phyloP scores from a whole-genome alignment of 2,113 vertebrate species.

The Glaucomys volans region DNA sequence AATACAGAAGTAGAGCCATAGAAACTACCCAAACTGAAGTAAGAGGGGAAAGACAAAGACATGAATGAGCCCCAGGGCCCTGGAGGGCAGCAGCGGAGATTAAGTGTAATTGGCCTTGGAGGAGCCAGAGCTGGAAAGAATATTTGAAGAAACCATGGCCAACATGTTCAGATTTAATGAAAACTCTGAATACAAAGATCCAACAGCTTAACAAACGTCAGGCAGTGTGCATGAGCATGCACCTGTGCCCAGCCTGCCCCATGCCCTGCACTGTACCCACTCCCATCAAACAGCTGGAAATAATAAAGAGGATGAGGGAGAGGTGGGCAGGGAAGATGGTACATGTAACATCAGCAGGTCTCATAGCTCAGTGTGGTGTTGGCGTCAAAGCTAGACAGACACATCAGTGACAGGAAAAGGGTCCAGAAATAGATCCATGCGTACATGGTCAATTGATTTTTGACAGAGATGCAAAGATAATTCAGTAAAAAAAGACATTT shows the following conservation, averaged over 20 bases:
- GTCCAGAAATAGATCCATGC: background rate
- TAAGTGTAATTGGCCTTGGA: background rate
- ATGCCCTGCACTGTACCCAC: too few species aligned
- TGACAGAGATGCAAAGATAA: background rate
- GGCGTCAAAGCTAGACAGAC: background rate
- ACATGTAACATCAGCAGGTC: background rate
- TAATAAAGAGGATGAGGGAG: background rate
- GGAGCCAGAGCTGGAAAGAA: background rate
- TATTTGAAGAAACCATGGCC: background rate
- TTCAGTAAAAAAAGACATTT: background rate
- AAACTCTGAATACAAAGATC: background rate
- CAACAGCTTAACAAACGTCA: background rate
- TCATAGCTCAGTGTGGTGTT: too few species aligned
- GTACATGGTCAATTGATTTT: background rate
- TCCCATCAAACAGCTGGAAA: background rate
- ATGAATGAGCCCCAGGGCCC: background rate
- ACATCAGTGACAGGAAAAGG: background rate
- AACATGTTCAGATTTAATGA: background rate
- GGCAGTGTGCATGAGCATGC: background rate
- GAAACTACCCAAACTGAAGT: background rate
- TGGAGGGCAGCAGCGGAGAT: background rate
- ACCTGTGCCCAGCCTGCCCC: too few species aligned
- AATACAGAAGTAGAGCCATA: background rate
- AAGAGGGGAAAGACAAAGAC: background rate
- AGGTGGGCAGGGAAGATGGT: background rate